These are phyloP conservation scores for Lasius fuliginosus DNA, from an alignment of 2,888 invertebrate species.

Conservation along the genomic window DNA sequence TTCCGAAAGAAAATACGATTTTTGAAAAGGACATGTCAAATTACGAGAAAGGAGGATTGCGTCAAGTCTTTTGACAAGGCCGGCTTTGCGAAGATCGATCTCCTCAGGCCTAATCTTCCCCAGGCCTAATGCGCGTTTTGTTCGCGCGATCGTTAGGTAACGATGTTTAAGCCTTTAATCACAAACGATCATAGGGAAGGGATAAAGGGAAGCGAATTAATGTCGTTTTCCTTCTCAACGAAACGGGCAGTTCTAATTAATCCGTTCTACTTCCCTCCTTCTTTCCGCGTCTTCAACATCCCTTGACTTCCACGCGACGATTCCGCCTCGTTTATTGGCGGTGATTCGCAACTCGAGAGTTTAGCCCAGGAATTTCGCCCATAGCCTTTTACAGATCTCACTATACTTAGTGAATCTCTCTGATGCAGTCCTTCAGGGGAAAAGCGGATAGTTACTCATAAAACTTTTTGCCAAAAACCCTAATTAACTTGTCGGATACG, in stretches of 20 bases:
- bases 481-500: conserved; percentile 6
- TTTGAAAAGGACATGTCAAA: background rate
- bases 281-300: background rate
- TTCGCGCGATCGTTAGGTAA: conserved; percentile 35
- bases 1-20: background rate
- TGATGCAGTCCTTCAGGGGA: background rate
- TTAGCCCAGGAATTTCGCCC: conserved; percentile 32
- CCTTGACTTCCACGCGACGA: background rate
- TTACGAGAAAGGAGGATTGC: background rate
- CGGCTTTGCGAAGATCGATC: conserved; percentile 8
- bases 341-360: conserved; percentile 22
- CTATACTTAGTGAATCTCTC: conserved; percentile 12
- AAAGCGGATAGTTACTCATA: conserved; percentile 1
- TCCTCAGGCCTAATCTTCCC: background rate
- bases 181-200: conserved; percentile 40
- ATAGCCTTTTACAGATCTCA: conserved; percentile 18
- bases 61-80: conserved; percentile 14
- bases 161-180: conserved; percentile 39
- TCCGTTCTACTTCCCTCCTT: background rate
- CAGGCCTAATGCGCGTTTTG: conserved; percentile 11
- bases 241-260: conserved; percentile 46
- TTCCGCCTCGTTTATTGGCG: conserved; percentile 18
- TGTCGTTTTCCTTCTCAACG: conserved; percentile 19
- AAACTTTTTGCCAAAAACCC: conserved; percentile 15
- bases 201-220: conserved; percentile 39